Base-by-base conservation (phyloP, 2,797 vertebrate species). In the Anableps anableps region DNA sequence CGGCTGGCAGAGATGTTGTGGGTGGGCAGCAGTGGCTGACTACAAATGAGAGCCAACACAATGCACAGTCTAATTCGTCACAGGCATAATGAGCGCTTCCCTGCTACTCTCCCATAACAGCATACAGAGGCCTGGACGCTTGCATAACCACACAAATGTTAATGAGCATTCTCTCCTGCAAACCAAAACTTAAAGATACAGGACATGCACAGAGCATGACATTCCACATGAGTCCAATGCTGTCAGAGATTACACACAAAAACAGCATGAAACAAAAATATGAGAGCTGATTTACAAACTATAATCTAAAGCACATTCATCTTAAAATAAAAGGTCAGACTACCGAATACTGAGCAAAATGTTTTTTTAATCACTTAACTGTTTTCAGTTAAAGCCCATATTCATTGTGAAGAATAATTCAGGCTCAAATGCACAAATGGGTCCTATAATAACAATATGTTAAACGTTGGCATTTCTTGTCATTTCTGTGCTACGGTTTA, bases 21-120 rank as follows among this genome's bases (percentile, higher is more conserved):
- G 90, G 91, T 43, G 90, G 88, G 85, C 38, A 79, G 76, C 90
- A 81, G 80, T 78, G 76, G 73, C 82, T 71, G 93, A 95, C 92
- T 94, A 88, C 90, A 93, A 94, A 95, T 93, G 90, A 94, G 86
- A 79, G 78, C 81, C 8, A 82, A 75, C 81, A 79, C 75, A 86
- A 84, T 43, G 41, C 78, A 62, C 81, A n/a, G 74, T 74, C 78
- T 89, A 86, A 94, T 92, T 91, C 58, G 73, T 90, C 89, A 91
- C 88, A 80, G 86, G 72, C 83, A 88, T 90, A 87, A 92, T 87
- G 90, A 88, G 83, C 60, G 38, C 29, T 23, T 88, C 86, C 55
- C 81, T 14, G 83, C 77, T 60, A 78, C 45, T 74, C 80, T 80
- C 78, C 76, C 82, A 76, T 55, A 83, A 85, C 71, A 82, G 82